Evolutionary conservation across 2,113 vertebrate species (phyloP).

Genomic region (Channa argus): DNA sequence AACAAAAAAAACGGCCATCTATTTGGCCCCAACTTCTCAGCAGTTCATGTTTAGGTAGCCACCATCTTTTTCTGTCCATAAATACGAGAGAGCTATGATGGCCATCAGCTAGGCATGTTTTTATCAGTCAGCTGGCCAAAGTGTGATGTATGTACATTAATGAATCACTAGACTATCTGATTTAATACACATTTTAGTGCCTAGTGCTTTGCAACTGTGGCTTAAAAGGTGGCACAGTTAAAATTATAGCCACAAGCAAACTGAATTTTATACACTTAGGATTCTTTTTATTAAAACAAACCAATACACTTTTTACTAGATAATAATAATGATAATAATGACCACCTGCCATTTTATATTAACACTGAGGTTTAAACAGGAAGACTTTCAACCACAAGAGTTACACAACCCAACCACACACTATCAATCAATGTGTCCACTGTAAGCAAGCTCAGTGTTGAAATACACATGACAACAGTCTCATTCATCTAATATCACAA

Average conservation of each 20-base stretch:
- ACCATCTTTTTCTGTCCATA: conserved; percentile 26
- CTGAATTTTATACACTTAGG: conserved; percentile 47
- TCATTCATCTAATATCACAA: not conserved
- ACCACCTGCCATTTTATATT: conserved; percentile 49
- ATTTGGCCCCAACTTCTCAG: conserved; percentile 50
- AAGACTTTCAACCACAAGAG: not conserved
- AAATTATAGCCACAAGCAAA: conserved; percentile 44
- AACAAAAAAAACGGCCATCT: conserved; percentile 29
- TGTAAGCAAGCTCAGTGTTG: not conserved
- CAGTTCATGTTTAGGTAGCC: conserved; percentile 44
- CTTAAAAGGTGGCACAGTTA: conserved; percentile 37
- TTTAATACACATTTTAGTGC: conserved; percentile 55
- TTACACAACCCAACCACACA: conserved; percentile 4
- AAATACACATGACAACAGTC: not conserved
- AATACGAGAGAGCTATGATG: conserved; percentile 68
- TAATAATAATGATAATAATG: conserved; percentile 44
- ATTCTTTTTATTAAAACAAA: conserved; percentile 56
- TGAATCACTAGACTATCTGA: conserved; percentile 57
- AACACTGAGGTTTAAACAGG: conserved; percentile 41
- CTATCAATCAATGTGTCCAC: conserved; percentile 9
- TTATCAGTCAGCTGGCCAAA: conserved; percentile 55
- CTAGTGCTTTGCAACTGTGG: conserved; percentile 66
- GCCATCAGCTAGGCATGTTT: conserved; percentile 62
- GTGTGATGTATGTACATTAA: conserved; percentile 57
- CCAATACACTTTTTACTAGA: conserved; percentile 34